Conservation (phyloP, 2,113 vertebrate genomes). For the Thamnophis sirtalis region DNA sequence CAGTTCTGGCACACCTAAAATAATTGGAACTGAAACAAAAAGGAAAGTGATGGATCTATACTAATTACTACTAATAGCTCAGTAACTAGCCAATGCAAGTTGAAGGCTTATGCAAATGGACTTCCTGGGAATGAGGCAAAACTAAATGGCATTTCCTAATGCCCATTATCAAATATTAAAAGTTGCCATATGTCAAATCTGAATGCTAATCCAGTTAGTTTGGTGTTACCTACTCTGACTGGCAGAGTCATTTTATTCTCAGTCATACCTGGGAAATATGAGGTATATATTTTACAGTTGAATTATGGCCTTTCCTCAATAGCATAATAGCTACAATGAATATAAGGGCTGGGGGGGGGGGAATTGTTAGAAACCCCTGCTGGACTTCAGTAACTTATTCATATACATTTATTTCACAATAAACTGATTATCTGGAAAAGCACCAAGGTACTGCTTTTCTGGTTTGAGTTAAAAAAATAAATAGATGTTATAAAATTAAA, state of each 20-base stretch:
- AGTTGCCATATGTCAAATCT: not conserved
- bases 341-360: no score
- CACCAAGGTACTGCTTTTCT: not conserved
- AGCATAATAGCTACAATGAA: not conserved
- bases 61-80: not conserved
- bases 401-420: not conserved
- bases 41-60: not conserved
- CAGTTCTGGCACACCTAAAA: not conserved
- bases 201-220: not conserved
- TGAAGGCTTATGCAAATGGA: not conserved
- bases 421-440: not conserved
- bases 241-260: not conserved
- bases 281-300: not conserved
- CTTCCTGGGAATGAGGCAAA: not conserved
- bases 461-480: not conserved
- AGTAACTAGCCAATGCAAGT: not conserved
- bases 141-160: not conserved
- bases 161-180: not conserved
- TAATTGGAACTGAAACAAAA: not conserved
- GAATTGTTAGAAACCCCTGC: not conserved
- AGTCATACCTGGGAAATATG: not conserved
- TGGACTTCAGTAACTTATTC: not conserved
- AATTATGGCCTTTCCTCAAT: not conserved
- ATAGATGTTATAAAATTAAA: not conserved
- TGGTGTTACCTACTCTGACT: not conserved